Evolutionary conservation across 2,797 vertebrate species (phyloP), one percentile per base, ranked within the genome.

Genomic region (Huso huso): DNA sequence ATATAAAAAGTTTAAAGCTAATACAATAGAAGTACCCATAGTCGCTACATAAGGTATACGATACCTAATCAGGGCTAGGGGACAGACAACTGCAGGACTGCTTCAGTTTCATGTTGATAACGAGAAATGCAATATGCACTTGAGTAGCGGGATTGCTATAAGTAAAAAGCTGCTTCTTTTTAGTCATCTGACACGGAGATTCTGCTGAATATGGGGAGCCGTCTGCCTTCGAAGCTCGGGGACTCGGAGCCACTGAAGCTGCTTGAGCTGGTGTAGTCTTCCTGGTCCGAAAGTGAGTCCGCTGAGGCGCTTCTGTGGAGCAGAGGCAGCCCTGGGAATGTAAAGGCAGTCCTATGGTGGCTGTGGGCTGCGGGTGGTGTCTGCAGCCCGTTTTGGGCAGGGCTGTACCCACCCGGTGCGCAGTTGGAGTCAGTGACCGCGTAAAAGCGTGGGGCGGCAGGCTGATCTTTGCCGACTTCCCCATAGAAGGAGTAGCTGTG

Each of bases 181-280:
- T 87, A 90, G 74, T 88, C 84, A 53, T 93, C 92, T 9, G 90
- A 86, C 10, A 93, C 78, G 0, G 91, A 94, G 69, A 94, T 82
- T 59, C 89, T 87, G 74, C 93, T 95, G 72, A 95, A 95, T 79
- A 95, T 95, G 61, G 93, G 93, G 69, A 95, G 88, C 0, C 93
- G 85, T 0, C 83, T 77, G 59, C 81, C 84, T 66, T 91, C 91
- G 1, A 88, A 80, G 69, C 85, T 86, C 0, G 91, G 90, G 0
- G 92, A 93, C 62, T 92, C 90, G 0, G 88, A 82, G 37, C 89
- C 90, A 66, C 88, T 92, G 69, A 90, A 84, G 73, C 91, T 92
- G 71, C 89, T 89, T 55, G 86, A 90, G 15, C 91, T 93, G 37
- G 89, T 88, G 76, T 91, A 92, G 61, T 87, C 88, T 0, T 95